A percentile compares a stretch with the other conserved stretches of the same genome.
These are phyloP conservation scores for Dusona sp. DNA, from an alignment of 2,888 invertebrate species.

Conservation along the genomic window DNA sequence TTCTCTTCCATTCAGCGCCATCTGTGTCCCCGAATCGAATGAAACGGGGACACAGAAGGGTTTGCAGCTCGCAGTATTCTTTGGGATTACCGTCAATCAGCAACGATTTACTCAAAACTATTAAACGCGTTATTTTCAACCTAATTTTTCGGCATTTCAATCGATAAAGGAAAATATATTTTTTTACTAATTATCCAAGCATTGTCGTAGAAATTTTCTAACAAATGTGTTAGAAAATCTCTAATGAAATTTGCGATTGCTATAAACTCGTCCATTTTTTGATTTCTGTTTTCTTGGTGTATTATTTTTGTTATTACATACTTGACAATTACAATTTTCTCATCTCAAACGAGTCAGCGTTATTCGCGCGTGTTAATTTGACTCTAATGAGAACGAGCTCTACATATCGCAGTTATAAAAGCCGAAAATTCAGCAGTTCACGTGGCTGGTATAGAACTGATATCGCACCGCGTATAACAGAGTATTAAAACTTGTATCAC, in stretches of 20 bases:
- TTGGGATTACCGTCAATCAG: conserved; percentile 22
- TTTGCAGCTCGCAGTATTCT: conserved; percentile 12
- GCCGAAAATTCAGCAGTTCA: conserved; percentile 37
- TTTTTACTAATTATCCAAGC: neutral
- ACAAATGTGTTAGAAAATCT: too few species aligned
- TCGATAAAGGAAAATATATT: neutral
- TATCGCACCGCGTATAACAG: conserved; percentile 40
- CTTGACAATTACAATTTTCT: neutral
- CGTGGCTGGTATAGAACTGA: conserved; percentile 59
- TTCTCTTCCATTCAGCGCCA: conserved; percentile 35
- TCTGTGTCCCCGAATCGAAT: neutral
- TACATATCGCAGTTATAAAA: conserved; percentile 47
- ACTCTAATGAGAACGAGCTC: conserved; percentile 25
- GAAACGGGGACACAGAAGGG: neutral
- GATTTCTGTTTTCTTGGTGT: neutral
- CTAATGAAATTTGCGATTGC: neutral
- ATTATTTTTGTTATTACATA: neutral
- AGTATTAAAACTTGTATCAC: conserved; percentile 49
- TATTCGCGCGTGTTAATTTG: conserved; percentile 8
- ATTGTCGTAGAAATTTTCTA: too few species aligned
- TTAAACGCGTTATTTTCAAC: neutral
- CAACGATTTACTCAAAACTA: conserved; percentile 5
- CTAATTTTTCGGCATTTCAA: neutral
- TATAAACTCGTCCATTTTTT: neutral
- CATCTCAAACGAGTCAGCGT: neutral